A percentile compares a stretch with the other conserved stretches of the same genome.
Evolutionary conservation across 2,113 vertebrate species (phyloP).

Genomic region (Cygnus atratus): DNA sequence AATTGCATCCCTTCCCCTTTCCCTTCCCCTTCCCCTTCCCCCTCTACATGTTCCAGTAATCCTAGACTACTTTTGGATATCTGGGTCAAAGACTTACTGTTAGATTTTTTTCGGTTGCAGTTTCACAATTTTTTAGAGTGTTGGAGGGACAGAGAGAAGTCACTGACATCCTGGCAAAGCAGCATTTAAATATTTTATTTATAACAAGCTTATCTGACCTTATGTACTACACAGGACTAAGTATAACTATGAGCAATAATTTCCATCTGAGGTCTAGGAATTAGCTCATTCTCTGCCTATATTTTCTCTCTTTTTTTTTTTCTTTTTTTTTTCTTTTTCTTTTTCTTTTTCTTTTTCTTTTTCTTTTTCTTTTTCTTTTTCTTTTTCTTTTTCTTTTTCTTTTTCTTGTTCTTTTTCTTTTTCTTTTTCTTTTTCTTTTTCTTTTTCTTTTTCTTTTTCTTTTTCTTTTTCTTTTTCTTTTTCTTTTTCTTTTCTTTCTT

Average conservation of each 20-base stretch:
- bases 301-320: too few relatives aligned
- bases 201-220: background rate
- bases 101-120: background rate
- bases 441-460: too few relatives aligned
- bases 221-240: background rate
- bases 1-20: background rate
- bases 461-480: too few relatives aligned
- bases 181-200: background rate
- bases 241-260: background rate
- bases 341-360: too few relatives aligned
- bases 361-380: too few relatives aligned
- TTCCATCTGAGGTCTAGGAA: background rate
- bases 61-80: background rate
- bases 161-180: background rate
- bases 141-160: background rate
- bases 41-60: background rate
- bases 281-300: background rate
- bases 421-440: too few relatives aligned
- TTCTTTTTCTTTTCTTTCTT: too few relatives aligned
- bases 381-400: too few relatives aligned
- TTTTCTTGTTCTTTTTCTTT: too few relatives aligned
- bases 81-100: background rate
- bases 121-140: background rate
- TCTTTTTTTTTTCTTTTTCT: too few relatives aligned
- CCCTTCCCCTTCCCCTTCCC: too few relatives aligned